Base-by-base conservation (phyloP, 2,797 vertebrate genomes). In the Ataeniobius toweri region DNA sequence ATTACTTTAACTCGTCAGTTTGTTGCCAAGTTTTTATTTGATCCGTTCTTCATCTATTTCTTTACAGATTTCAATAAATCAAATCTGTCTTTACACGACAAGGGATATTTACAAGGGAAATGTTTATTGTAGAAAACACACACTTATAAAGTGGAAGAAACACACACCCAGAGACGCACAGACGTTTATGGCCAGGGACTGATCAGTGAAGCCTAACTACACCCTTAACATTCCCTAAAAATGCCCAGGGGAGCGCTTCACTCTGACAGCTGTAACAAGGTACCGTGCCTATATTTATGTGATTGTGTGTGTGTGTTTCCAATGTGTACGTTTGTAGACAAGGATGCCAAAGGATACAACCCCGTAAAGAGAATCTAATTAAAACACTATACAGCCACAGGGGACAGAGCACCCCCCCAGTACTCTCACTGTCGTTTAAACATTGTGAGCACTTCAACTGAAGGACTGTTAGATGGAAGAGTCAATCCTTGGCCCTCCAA, bases 311-410 rank as follows among this genome's bases (percentile, higher is more conserved):
- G 36, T 77, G 61, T 53, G 18, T 55, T 70, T 31, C 3, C 77
- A 46, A 77, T 71, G 81, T 61, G 77, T 39, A 81, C n/a, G 14
- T 80, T 74, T 80, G 83, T 74, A 87, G 91, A 90, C 91, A 89
- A 85, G 82, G 85, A 92, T 92, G 89, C 87, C 89, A 92, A 89
- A 93, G 91, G 88, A 93, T 91, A 93, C 88, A 91, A 86, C 92
- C 88, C 88, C 79, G 84, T 93, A 94, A 93, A 93, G 89, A 92
- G 85, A 93, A 93, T 93, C 85, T 91, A 93, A 94, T 94, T 94
- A 93, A 93, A 93, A 91, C 86, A 89, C 91, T 79, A 87, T 84
- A 80, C 74, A 84, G 87, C 92, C 93, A 93, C 86, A 22, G 90
- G 93, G 87, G 91, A 92, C 83, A 75, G 68, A 82, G 83, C 20